A percentile compares a stretch with the other conserved stretches of the same genome.
phyloP scores from a whole-genome alignment of 1,140 invertebrate genomes.

The Sycobia sp. region DNA sequence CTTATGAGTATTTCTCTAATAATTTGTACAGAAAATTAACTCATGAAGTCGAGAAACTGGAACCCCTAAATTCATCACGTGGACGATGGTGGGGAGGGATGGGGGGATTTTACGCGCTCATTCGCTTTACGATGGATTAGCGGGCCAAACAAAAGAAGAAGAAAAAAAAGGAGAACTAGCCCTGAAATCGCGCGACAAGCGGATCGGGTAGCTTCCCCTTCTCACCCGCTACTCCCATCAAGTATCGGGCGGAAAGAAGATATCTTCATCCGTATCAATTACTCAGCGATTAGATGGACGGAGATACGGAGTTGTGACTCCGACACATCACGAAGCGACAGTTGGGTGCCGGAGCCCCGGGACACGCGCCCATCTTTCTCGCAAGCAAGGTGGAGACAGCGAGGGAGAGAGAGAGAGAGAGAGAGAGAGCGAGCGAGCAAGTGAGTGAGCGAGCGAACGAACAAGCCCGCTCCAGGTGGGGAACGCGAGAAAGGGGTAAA shows the following conservation, averaged over 20 bases:
- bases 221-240: neutral
- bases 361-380: conserved; percentile 35
- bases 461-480: no score
- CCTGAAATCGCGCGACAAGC: conserved; percentile 20
- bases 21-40: no score
- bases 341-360: conserved; percentile 20
- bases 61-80: no score
- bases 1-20: no score
- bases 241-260: conserved; percentile 40
- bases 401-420: conserved; percentile 40
- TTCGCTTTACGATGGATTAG: no score
- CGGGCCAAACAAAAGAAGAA: no score
- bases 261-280: conserved; percentile 64
- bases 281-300: conserved; percentile 62
- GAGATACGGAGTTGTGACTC: conserved; percentile 50
- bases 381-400: conserved; percentile 26
- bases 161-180: no score
- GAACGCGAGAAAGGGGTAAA: conserved; percentile 42
- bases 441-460: conserved; percentile 41
- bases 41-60: no score
- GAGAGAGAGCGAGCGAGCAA: conserved; percentile 36
- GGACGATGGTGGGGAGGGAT: no score
- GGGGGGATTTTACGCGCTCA: no score
- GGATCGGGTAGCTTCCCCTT: conserved; percentile 19
- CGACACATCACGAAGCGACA: conserved; percentile 6